Evolutionary conservation across 2,797 vertebrate genomes (phyloP).

Genomic region (Galago senegalensis): DNA sequence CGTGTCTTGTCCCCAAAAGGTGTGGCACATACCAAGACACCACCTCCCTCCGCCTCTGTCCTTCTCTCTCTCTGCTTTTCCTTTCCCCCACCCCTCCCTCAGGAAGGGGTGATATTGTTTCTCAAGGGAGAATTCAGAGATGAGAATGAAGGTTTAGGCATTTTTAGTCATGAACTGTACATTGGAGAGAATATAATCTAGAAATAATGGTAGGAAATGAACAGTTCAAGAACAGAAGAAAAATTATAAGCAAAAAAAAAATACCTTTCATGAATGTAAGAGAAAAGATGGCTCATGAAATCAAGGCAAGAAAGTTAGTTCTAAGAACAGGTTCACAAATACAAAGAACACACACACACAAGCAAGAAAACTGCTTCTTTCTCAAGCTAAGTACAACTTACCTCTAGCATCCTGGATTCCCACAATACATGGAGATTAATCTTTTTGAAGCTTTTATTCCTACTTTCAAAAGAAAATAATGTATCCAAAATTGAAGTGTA

Average conservation of each 20-base stretch:
- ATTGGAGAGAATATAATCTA: neutral
- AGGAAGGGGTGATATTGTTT: neutral
- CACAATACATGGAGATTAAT: neutral
- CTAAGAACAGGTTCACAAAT: neutral
- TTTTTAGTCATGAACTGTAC: neutral
- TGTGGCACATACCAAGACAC: too few species aligned
- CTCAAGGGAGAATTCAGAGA: neutral
- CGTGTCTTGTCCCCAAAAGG: too few species aligned
- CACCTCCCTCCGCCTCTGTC: too few species aligned
- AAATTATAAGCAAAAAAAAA: neutral
- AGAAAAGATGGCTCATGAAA: neutral
- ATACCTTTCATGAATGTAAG: neutral
- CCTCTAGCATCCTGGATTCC: neutral
- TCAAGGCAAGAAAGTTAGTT: neutral
- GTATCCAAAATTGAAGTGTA: neutral
- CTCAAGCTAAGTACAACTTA: neutral
- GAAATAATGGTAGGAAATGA: neutral
- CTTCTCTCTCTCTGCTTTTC: too few species aligned
- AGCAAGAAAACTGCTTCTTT: neutral
- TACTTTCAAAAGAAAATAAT: slow-evolving; percentile 29
- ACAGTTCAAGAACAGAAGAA: neutral
- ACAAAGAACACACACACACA: neutral
- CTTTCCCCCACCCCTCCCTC: too few species aligned
- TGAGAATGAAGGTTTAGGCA: neutral
- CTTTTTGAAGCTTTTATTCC: neutral